phyloP scores from a whole-genome alignment of 1,140 invertebrate species.

The Hylaeus anthracinus region DNA sequence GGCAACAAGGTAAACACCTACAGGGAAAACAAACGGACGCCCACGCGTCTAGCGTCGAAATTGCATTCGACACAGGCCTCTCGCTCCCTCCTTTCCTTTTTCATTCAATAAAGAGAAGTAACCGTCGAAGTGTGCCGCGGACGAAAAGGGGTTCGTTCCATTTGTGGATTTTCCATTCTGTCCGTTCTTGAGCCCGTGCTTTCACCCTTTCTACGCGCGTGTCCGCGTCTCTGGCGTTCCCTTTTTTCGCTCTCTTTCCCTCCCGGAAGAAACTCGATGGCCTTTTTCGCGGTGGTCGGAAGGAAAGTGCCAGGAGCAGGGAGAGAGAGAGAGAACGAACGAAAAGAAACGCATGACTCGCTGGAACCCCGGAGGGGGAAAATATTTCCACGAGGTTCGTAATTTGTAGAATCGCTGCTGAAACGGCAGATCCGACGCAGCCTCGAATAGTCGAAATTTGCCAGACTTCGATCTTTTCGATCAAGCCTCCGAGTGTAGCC shows the following conservation, averaged over 20 bases:
- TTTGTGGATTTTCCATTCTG: constrained; percentile 52
- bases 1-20: constrained; percentile 7
- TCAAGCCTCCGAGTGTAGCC: too few relatives aligned
- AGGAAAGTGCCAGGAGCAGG: constrained; percentile 43
- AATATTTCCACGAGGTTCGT: constrained; percentile 61
- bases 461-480: too few relatives aligned
- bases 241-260: constrained; percentile 10
- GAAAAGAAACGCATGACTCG: constrained; percentile 24
- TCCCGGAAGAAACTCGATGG: constrained; percentile 34
- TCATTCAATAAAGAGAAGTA: constrained; percentile 48
- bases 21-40: constrained; percentile 12
- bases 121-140: constrained; percentile 10
- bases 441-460: constrained; percentile 6
- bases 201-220: constrained; percentile 16
- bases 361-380: constrained; percentile 34
- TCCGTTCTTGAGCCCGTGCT: constrained; percentile 7
- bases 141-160: constrained; percentile 40
- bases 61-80: constrained; percentile 22
- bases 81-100: constrained; percentile 18
- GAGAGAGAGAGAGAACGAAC: constrained; percentile 12
- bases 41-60: constrained; percentile 15
- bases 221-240: constrained; percentile 27
- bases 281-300: constrained; percentile 43
- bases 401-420: constrained; percentile 65
- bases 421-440: constrained; percentile 52